Evolutionary conservation across 2,888 invertebrate species (phyloP).

Genomic region (Phania funesta): DNA sequence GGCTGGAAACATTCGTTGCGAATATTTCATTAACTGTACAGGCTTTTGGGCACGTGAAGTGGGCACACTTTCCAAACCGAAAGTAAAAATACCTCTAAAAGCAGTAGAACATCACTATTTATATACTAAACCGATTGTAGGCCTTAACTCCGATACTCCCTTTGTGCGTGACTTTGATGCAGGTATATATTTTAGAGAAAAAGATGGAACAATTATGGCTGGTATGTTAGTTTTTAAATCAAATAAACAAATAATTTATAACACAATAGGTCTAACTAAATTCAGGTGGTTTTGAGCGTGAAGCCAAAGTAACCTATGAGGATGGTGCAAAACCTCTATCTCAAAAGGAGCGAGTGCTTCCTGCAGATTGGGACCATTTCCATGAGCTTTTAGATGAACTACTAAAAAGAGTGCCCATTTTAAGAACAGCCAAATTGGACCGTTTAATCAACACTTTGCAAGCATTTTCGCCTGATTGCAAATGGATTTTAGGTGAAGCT

Average conservation of each 20-base stretch:
- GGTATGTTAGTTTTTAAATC: slow-evolving; percentile 57
- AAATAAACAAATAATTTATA: background rate
- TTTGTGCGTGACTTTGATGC: slow-evolving; percentile 94
- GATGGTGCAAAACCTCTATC: slow-evolving; percentile 85
- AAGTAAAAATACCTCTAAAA: slow-evolving; percentile 92
- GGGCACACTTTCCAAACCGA: slow-evolving; percentile 90
- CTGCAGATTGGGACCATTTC: slow-evolving; percentile 98
- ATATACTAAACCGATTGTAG: slow-evolving; percentile 89
- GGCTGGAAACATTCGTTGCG: slow-evolving; percentile 87
- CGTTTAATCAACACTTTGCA: slow-evolving; percentile 94
- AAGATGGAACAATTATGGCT: slow-evolving; percentile 90
- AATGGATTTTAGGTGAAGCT: slow-evolving; percentile 96
- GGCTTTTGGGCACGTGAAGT: slow-evolving; percentile 97
- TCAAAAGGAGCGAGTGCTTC: slow-evolving; percentile 85
- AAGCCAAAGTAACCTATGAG: slow-evolving; percentile 94
- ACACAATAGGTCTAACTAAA: background rate
- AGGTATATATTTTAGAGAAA: slow-evolving; percentile 91
- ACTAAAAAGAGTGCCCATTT: slow-evolving; percentile 89
- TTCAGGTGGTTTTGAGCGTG: slow-evolving; percentile 94
- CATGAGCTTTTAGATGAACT: slow-evolving; percentile 92
- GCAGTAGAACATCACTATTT: slow-evolving; percentile 97
- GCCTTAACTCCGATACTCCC: slow-evolving; percentile 90
- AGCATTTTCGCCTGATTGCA: slow-evolving; percentile 97
- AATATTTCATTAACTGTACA: slow-evolving; percentile 96
- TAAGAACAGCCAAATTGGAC: slow-evolving; percentile 88